Evolutionary conservation across 2,888 invertebrate species (phyloP).

Genomic region (Plebejus anna): DNA sequence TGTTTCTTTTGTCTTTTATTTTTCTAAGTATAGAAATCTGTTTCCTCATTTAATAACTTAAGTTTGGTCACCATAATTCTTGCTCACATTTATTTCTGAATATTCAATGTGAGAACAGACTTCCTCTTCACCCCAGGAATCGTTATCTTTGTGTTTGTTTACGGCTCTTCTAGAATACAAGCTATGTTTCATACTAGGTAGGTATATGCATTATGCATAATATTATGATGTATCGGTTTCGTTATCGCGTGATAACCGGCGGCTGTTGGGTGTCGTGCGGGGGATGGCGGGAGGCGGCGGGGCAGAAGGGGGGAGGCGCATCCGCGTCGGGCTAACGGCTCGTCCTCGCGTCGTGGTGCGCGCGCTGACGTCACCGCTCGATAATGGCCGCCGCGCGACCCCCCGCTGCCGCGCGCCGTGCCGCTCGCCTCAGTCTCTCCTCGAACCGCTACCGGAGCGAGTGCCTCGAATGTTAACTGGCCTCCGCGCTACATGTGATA

Average conservation of each 20-base stretch:
- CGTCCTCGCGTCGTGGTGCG: conserved; percentile 71
- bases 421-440: conserved; percentile 65
- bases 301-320: conserved; percentile 53
- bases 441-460: conserved; percentile 57
- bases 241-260: conserved; percentile 59
- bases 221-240: conserved; percentile 43
- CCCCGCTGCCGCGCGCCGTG: conserved; percentile 46
- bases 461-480: conserved; percentile 48
- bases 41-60: not conserved
- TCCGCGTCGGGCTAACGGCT: conserved; percentile 76
- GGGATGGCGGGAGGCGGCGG: conserved; percentile 38
- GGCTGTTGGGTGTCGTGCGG: conserved; percentile 43
- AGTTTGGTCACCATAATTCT: not conserved
- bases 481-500: conserved; percentile 64
- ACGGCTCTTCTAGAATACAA: conserved; percentile 18
- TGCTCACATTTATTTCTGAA: not conserved
- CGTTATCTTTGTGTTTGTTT: not conserved
- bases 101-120: not conserved
- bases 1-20: not conserved
- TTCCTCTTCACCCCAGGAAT: not conserved
- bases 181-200: not conserved
- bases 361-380: conserved; percentile 81
- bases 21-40: not conserved
- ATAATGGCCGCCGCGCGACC: conserved; percentile 68
- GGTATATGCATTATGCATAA: conserved; percentile 13